Evolutionary conservation across 2,888 invertebrate genomes (phyloP), one percentile per base, ranked within the genome.

Genomic region (Sminthurides aquaticus): DNA sequence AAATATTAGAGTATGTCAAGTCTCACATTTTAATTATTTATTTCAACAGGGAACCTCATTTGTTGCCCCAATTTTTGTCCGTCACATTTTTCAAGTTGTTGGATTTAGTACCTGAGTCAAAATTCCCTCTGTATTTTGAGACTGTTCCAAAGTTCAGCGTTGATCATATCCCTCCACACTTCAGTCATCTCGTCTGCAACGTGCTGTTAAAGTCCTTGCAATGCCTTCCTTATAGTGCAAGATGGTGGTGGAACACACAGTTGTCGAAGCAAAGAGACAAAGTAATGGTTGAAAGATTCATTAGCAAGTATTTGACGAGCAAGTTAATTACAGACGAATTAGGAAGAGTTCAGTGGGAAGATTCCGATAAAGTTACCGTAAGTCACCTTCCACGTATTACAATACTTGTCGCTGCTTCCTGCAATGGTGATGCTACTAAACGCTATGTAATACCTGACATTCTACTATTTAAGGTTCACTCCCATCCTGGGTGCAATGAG

Each of bases 241-340:
- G 90, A 60, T 86, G 86, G 77, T 92, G 89, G 91, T 90, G 87
- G 86, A 85, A 84, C 62, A 77, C 77, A n/a, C 67, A 69, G 52
- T 59, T 72, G 22, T 81, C 84, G 18, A 87, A 87, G 60, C 83
- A 86, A 48, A 81, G 85, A 71, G 83, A 84, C 49, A 80, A 86
- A 59, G 83, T 84, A 49, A 81, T 86, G 59, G 85, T 89, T 0
- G 87, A 91, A 73, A 84, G 83, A 74, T 80, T 87, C 3, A 87
- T 87, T 3, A 81, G 83, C 0, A 82, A 84, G 68, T 86, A 86
- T 76, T 84, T 89, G 18, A 87, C 88, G 56, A 84, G 85, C 1
- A 78, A 84, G 57, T 80, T 91, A 55, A 86, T 86, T 73, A 79
- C 80, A 49, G 84, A 85, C 69, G 89, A 90, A 77, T 79, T 90